Conservation (phyloP, 2,113 vertebrate species). For the Naja naja region DNA sequence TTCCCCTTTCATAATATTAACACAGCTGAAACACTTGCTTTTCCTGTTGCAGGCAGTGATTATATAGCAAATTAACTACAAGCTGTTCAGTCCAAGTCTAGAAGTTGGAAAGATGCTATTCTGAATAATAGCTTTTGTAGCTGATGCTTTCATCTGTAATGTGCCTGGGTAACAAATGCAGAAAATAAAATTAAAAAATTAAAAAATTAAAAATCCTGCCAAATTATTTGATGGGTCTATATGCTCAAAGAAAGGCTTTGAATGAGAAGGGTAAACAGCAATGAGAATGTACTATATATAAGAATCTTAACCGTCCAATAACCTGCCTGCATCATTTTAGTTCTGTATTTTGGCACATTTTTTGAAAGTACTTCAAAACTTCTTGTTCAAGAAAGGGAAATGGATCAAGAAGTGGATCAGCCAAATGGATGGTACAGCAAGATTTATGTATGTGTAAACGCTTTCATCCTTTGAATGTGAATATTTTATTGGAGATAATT, state of each 20-base stretch:
- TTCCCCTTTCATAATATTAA: constrained; percentile 81
- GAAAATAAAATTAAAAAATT: constrained; percentile 65
- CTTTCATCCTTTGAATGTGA: background rate
- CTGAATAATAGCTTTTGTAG: constrained; percentile 82
- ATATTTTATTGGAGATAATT: background rate
- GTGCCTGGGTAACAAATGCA: constrained; percentile 76
- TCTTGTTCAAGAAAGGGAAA: background rate
- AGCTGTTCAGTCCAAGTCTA: constrained; percentile 77
- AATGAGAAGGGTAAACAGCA: constrained; percentile 30
- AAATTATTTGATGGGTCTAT: constrained; percentile 47
- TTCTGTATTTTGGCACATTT: background rate
- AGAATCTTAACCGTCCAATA: constrained; percentile 43
- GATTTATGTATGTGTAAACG: background rate
- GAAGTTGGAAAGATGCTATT: constrained; percentile 75
- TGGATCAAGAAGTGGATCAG: background rate
- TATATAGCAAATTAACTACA: constrained; percentile 84
- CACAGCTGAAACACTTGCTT: constrained; percentile 71
- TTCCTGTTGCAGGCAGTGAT: constrained; percentile 77
- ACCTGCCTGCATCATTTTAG: background rate
- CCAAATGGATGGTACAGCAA: background rate
- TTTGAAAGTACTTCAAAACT: background rate
- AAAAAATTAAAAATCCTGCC: background rate
- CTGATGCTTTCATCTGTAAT: constrained; percentile 77
- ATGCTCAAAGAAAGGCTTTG: constrained; percentile 56
- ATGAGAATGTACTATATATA: background rate